phyloP scores from a whole-genome alignment of 2,888 invertebrate species.

The Drosophila nr. medialis region DNA sequence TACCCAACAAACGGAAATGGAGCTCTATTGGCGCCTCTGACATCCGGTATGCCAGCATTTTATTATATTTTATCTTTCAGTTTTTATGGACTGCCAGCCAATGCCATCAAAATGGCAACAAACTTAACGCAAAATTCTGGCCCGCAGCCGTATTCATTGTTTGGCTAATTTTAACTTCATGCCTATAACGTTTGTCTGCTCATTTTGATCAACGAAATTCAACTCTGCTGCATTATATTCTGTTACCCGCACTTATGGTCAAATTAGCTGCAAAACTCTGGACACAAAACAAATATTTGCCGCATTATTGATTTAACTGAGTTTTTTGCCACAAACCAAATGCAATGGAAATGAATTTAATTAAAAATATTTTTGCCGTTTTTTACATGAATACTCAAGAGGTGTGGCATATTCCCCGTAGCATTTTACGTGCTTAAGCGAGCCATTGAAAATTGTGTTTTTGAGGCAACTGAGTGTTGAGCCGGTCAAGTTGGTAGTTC shows the following conservation, averaged over 20 bases:
- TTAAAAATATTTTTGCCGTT: conserved; percentile 28
- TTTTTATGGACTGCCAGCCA: conserved; percentile 1
- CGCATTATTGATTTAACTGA: conserved; percentile 28
- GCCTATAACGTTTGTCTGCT: background rate
- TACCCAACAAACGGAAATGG: conserved; percentile 35
- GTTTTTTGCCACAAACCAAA: conserved; percentile 3
- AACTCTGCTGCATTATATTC: conserved; percentile 2
- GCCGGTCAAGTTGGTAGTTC: background rate
- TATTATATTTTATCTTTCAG: conserved; percentile 9
- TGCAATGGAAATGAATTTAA: conserved; percentile 37
- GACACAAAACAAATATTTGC: conserved; percentile 24
- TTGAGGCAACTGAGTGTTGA: background rate
- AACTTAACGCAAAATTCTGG: conserved; percentile 4
- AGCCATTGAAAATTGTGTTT: background rate
- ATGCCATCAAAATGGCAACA: conserved; percentile 7
- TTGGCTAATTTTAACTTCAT: conserved; percentile 26
- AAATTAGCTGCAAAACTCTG: conserved; percentile 37
- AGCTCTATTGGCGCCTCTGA: conserved; percentile 44
- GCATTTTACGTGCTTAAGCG: background rate
- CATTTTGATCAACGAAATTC: conserved; percentile 39
- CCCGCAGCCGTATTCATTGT: conserved; percentile 46
- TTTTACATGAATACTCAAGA: conserved; percentile 14
- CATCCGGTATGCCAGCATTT: conserved; percentile 33
- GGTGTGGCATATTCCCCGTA: conserved; percentile 1
- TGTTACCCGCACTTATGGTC: conserved; percentile 21